These are phyloP conservation scores for Phalacrocorax brasilianus DNA, from an alignment of 2,113 vertebrate species.

Conservation along the genomic window DNA sequence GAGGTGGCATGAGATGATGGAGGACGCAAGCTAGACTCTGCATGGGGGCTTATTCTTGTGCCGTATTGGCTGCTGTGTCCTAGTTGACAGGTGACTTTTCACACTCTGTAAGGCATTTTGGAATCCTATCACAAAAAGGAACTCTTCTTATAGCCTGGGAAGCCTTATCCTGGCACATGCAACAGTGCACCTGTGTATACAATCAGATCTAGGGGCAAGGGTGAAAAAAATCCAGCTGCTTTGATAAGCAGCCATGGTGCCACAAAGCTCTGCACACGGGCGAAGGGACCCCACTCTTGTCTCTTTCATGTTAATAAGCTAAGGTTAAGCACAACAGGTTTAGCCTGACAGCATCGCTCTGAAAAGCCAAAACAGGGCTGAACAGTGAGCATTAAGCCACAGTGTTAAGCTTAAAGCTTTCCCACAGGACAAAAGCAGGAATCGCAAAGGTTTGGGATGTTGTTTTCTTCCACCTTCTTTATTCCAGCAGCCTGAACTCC, in stretches of 20 bases:
- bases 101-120: background rate
- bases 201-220: background rate
- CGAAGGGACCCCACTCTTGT: background rate
- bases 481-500: background rate
- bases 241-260: background rate
- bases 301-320: background rate
- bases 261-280: background rate
- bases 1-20: background rate
- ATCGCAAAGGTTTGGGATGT: background rate
- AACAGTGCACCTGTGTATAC: background rate
- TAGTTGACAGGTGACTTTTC: background rate
- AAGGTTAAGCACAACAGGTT: background rate
- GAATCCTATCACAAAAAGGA: background rate
- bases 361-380: background rate
- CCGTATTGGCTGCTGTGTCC: background rate
- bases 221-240: background rate
- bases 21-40: background rate
- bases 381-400: background rate
- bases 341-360: background rate
- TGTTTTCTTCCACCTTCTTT: background rate
- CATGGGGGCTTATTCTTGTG: background rate
- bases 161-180: background rate
- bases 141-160: background rate
- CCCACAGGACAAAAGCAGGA: background rate
- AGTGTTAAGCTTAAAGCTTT: background rate